phyloP scores from a whole-genome alignment of 2,113 vertebrate species.

The Nothocercus nigrocapillus region DNA sequence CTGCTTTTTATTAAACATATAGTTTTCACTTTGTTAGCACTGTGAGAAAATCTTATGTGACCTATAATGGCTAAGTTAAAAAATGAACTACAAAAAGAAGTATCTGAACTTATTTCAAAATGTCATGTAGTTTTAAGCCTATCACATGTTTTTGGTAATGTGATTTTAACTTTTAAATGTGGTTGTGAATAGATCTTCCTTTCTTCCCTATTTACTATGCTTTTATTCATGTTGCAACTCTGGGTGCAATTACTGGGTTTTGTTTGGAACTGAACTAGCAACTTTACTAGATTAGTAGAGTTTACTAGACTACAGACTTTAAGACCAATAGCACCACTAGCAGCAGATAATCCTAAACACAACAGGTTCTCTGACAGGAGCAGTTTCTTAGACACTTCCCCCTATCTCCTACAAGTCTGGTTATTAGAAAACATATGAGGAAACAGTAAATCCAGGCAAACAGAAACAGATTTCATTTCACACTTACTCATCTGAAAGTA shows the following conservation, averaged over 20 bases:
- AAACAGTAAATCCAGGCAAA: not conserved
- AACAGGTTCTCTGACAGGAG: rapidly evolving
- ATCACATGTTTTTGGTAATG: not conserved
- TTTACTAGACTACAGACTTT: not conserved
- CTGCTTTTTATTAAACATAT: not conserved
- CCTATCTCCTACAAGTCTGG: not conserved
- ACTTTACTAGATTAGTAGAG: not conserved
- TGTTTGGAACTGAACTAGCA: not conserved
- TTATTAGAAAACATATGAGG: not conserved
- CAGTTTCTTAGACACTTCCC: not conserved
- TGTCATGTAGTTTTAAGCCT: not conserved
- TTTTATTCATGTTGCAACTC: not conserved
- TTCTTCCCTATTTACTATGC: not conserved
- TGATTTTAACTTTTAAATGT: not conserved
- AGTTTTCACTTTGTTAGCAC: not conserved
- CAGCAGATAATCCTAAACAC: not conserved
- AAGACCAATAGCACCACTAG: not conserved
- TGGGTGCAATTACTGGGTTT: not conserved
- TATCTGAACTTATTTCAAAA: not conserved
- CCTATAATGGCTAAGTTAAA: not conserved
- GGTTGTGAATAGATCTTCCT: not conserved
- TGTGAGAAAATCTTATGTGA: not conserved
- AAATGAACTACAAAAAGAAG: not conserved
- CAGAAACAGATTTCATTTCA: not conserved
- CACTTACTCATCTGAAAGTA: not conserved